A percentile compares a stretch with the other conserved stretches of the same genome.
phyloP scores from a whole-genome alignment of 2,888 invertebrate genomes.

The Nudaria mundana region DNA sequence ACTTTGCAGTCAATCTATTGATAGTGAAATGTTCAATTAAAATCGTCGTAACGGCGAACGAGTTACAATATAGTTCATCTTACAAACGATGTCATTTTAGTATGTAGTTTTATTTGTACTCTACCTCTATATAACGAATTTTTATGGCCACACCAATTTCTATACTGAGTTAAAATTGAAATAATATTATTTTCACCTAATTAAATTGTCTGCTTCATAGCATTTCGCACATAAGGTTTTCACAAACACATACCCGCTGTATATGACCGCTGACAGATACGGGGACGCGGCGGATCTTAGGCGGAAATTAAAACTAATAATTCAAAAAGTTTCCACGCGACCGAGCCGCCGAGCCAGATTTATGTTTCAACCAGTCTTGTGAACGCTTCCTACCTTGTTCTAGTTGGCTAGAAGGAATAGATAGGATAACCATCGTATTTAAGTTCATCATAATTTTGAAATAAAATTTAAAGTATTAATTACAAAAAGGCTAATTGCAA shows the following conservation, averaged over 20 bases:
- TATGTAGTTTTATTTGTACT: no score
- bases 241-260: slow-evolving; percentile 41
- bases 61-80: no score
- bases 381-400: slow-evolving; percentile 62
- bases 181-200: slow-evolving; percentile 27
- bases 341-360: slow-evolving; percentile 75
- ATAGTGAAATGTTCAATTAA: no score
- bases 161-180: no score
- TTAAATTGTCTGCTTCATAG: slow-evolving; percentile 30
- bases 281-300: slow-evolving; percentile 75
- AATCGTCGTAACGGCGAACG: no score
- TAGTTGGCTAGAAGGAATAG: slow-evolving; percentile 43
- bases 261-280: slow-evolving; percentile 73
- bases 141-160: no score
- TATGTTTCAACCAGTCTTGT: slow-evolving; percentile 74
- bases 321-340: slow-evolving; percentile 81
- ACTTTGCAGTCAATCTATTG: no score
- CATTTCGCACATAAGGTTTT: slow-evolving; percentile 25
- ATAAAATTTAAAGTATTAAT: no score
- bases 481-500: no score
- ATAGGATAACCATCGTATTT: slow-evolving; percentile 29
- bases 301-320: slow-evolving; percentile 83
- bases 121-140: no score
- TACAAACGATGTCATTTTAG: no score
- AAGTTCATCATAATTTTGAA: no score